Conservation (phyloP, 2,797 vertebrate genomes). For the Helicolenus hilgendorfi region DNA sequence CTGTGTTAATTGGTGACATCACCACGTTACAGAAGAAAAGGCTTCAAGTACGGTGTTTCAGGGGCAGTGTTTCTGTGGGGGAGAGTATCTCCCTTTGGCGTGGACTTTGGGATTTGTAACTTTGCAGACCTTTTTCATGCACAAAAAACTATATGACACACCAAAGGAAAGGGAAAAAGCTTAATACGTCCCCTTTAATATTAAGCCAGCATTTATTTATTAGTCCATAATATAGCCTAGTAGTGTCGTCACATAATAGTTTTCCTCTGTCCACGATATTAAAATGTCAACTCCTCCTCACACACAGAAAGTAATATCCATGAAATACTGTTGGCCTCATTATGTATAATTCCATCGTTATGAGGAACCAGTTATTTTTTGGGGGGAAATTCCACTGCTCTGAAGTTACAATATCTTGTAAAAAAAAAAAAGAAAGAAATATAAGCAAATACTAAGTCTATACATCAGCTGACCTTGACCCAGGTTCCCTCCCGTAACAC, state of each 20-base stretch:
- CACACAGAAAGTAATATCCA: background rate
- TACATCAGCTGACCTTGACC: constrained; percentile 25
- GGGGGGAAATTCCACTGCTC: background rate
- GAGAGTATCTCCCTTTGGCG: no score
- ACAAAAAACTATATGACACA: no score
- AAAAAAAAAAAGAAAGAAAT: background rate
- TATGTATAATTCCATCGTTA: background rate
- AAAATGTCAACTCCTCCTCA: background rate
- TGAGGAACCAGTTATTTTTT: background rate
- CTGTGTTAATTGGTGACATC: no score
- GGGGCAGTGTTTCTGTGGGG: no score
- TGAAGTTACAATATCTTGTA: background rate
- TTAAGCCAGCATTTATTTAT: background rate
- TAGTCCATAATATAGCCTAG: background rate
- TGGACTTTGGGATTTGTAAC: no score
- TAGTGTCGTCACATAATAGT: background rate
- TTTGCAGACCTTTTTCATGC: no score
- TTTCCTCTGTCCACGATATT: background rate
- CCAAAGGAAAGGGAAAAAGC: no score
- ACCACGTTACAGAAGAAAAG: no score
- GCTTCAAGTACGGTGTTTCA: no score
- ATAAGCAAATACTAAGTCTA: background rate
- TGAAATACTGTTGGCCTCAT: background rate
- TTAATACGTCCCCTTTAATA: background rate
- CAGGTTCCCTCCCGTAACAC: background rate